phyloP scores from a whole-genome alignment of 2,113 vertebrate species.

The Triplophysa rosa region DNA sequence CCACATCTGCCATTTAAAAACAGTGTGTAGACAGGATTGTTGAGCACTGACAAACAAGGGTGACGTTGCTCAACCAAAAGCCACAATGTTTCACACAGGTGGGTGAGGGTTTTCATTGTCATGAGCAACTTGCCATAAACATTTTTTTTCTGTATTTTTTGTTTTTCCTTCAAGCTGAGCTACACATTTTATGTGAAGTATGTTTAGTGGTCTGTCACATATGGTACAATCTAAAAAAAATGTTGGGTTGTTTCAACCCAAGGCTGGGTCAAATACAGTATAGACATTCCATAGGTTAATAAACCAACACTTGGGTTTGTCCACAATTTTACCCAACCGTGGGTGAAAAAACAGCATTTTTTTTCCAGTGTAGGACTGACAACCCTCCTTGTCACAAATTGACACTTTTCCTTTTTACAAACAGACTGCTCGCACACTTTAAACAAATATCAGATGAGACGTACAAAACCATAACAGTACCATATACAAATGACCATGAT shows the following conservation, averaged over 20 bases:
- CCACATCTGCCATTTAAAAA: slow-evolving; percentile 53
- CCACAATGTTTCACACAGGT: slow-evolving; percentile 53
- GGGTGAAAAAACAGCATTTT: too few relatives aligned
- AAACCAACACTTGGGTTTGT: too few relatives aligned
- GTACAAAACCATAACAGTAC: slow-evolving; percentile 60
- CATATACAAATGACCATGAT: slow-evolving; percentile 59
- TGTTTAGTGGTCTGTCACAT: slow-evolving; percentile 30
- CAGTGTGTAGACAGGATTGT: slow-evolving; percentile 53
- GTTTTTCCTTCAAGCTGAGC: slow-evolving; percentile 36
- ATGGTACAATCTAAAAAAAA: neutral
- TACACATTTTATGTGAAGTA: slow-evolving; percentile 36
- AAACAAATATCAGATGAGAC: slow-evolving; percentile 52
- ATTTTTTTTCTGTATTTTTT: slow-evolving; percentile 35
- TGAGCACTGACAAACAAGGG: slow-evolving; percentile 52
- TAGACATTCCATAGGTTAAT: too few relatives aligned
- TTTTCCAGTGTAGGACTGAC: neutral
- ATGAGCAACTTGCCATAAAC: slow-evolving; percentile 29
- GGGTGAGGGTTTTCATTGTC: slow-evolving; percentile 31
- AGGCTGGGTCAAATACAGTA: too few relatives aligned
- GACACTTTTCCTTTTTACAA: slow-evolving; percentile 53
- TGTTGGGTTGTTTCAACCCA: too few relatives aligned
- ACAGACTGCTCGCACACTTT: slow-evolving; percentile 47
- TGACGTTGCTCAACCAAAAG: slow-evolving; percentile 51
- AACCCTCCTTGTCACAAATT: slow-evolving; percentile 40
- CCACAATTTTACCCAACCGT: too few relatives aligned